Evolutionary conservation across 2,888 invertebrate species (phyloP).

Genomic region (Dermolepida albohirtum): DNA sequence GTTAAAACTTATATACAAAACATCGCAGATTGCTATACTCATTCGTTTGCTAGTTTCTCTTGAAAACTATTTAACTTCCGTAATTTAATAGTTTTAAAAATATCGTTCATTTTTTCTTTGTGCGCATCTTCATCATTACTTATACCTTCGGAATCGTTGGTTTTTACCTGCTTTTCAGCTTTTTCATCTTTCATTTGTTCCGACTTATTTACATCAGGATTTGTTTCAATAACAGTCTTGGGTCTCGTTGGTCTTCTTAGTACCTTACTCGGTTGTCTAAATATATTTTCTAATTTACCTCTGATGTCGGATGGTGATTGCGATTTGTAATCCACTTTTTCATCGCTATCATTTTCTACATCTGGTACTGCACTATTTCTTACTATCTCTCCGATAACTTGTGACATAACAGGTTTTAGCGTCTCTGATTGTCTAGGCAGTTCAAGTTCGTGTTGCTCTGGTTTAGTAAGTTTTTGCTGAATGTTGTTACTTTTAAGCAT

Average conservation of each 20-base stretch:
- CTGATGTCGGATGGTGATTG: slow-evolving; percentile 45
- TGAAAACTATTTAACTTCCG: slow-evolving; percentile 49
- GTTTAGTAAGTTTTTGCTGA: slow-evolving; percentile 46
- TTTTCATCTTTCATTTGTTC: neutral
- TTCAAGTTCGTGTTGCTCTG: slow-evolving; percentile 38
- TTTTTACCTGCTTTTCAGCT: neutral
- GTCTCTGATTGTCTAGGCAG: slow-evolving; percentile 26
- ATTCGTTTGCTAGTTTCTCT: slow-evolving; percentile 10
- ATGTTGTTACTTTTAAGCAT: slow-evolving; percentile 39
- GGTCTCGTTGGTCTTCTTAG: slow-evolving; percentile 39
- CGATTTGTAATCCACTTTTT: slow-evolving; percentile 35
- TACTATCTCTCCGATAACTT: slow-evolving; percentile 37
- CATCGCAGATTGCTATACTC: too few species aligned
- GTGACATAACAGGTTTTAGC: slow-evolving; percentile 33
- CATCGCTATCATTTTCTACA: neutral
- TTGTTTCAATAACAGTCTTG: slow-evolving; percentile 16
- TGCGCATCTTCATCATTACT: slow-evolving; percentile 37
- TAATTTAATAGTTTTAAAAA: slow-evolving; percentile 55
- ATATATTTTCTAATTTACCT: slow-evolving; percentile 45
- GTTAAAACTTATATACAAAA: too few species aligned
- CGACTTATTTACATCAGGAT: neutral
- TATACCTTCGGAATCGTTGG: neutral
- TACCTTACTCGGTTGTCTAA: slow-evolving; percentile 38
- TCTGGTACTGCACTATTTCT: neutral
- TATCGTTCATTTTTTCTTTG: slow-evolving; percentile 52